phyloP scores from a whole-genome alignment of 2,797 vertebrate genomes.

The Argyrosomus regius region DNA sequence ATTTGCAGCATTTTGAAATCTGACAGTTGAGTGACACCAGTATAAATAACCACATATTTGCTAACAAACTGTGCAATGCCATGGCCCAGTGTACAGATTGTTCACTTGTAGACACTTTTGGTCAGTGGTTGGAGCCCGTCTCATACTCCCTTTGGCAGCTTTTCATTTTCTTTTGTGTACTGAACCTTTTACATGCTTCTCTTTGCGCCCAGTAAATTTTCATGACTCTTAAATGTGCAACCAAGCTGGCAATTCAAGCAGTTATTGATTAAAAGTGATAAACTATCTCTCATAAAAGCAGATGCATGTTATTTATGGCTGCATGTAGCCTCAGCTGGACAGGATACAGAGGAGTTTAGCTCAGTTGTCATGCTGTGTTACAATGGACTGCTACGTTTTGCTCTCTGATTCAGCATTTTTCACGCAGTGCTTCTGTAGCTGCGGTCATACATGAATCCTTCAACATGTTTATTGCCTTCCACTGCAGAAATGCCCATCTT shows the following conservation, averaged over 20 bases:
- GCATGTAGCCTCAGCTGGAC: slow-evolving; percentile 14
- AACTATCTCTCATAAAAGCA: slow-evolving; percentile 50
- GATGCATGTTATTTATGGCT: slow-evolving; percentile 45
- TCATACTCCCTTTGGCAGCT: not conserved
- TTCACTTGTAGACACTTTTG: not conserved
- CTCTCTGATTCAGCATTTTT: slow-evolving; percentile 57
- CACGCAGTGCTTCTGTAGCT: not conserved
- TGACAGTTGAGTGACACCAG: slow-evolving; percentile 18
- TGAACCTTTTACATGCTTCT: slow-evolving; percentile 43
- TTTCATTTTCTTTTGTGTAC: slow-evolving; percentile 34
- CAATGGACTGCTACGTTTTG: slow-evolving; percentile 11
- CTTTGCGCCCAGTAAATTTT: slow-evolving; percentile 56
- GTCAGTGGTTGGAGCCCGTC: not conserved
- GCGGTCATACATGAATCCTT: slow-evolving; percentile 38
- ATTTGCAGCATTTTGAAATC: slow-evolving; percentile 20
- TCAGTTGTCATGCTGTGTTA: slow-evolving; percentile 33
- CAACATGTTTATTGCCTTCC: slow-evolving; percentile 24
- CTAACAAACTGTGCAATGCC: slow-evolving; percentile 9
- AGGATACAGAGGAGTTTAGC: slow-evolving; percentile 18
- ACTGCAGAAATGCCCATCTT: not conserved
- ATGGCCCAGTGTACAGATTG: not conserved
- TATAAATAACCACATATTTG: not conserved
- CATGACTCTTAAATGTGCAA: slow-evolving; percentile 53
- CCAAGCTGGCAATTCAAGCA: slow-evolving; percentile 39
- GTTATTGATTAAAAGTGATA: slow-evolving; percentile 58